Evolutionary conservation across 2,113 vertebrate species (phyloP).

Genomic region (Chaetodon auriga): DNA sequence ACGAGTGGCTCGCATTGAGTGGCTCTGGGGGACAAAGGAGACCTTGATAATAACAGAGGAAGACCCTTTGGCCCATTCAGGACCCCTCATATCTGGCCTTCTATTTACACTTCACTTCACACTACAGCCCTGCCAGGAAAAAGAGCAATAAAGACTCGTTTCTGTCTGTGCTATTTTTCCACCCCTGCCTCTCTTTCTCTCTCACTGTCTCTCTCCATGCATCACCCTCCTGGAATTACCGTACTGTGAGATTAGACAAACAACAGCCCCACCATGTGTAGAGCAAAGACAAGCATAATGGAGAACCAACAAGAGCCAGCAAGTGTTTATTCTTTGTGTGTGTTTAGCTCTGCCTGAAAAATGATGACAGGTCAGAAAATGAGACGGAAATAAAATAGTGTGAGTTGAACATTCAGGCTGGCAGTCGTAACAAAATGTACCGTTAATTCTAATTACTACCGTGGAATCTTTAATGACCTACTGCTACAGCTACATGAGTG

Average conservation of each 20-base stretch:
- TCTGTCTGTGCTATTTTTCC: background rate
- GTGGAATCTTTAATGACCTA: background rate
- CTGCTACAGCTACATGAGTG: background rate
- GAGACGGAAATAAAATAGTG: background rate
- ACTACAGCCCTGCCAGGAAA: slow-evolving; percentile 24
- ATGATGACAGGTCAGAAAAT: background rate
- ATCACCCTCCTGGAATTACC: background rate
- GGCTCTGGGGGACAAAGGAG: slow-evolving; percentile 24
- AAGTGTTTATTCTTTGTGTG: background rate
- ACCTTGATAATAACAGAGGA: slow-evolving; percentile 22
- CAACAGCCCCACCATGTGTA: slow-evolving; percentile 32
- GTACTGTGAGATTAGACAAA: slow-evolving; percentile 6
- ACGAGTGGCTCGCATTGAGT: background rate
- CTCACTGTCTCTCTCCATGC: background rate
- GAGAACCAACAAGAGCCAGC: background rate
- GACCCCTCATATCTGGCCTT: slow-evolving; percentile 7
- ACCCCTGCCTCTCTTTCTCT: background rate
- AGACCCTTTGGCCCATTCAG: slow-evolving; percentile 37
- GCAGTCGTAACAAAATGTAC: background rate
- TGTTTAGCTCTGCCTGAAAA: background rate
- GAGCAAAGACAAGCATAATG: background rate
- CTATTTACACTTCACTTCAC: slow-evolving; percentile 17
- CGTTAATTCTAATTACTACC: background rate
- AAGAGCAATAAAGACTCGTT: slow-evolving; percentile 6
- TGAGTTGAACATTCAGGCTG: background rate